Evolutionary conservation across 35 echinoderm and acorn worm genomes (phyloP).

Genomic region (Stichopus chloronotus): DNA sequence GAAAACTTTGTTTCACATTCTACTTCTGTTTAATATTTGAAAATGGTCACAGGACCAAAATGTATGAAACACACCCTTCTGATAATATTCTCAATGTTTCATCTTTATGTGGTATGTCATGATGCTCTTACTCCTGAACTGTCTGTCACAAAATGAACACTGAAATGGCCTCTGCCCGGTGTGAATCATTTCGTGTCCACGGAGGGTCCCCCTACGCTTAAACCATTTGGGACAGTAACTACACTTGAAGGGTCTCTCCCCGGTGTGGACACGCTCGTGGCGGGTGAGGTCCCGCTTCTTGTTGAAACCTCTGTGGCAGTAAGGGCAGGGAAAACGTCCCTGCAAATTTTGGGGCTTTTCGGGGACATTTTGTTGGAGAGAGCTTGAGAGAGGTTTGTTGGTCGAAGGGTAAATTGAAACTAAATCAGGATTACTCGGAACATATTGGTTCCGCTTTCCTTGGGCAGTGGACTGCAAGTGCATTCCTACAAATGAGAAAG

Average conservation of each 20-base stretch:
- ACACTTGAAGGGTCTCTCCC: slow-evolving; percentile 19
- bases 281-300: background rate
- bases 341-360: too few species aligned
- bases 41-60: too few species aligned
- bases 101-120: background rate
- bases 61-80: too few species aligned
- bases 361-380: slow-evolving; percentile 49
- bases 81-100: too few species aligned
- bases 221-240: background rate
- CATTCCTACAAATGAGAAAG: background rate
- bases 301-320: slow-evolving; percentile 1
- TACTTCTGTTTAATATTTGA: too few species aligned
- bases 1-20: too few species aligned
- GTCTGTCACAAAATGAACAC: background rate
- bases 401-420: background rate
- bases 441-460: background rate
- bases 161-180: background rate
- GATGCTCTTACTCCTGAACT: background rate
- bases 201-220: background rate
- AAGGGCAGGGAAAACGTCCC: background rate
- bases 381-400: slow-evolving; percentile 5
- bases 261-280: background rate
- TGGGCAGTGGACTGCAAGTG: background rate
- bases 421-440: background rate
- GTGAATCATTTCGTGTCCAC: background rate